Evolutionary conservation across 1,140 invertebrate species (phyloP), one percentile per base, ranked within the genome.

Genomic region (Dreissena polymorpha): DNA sequence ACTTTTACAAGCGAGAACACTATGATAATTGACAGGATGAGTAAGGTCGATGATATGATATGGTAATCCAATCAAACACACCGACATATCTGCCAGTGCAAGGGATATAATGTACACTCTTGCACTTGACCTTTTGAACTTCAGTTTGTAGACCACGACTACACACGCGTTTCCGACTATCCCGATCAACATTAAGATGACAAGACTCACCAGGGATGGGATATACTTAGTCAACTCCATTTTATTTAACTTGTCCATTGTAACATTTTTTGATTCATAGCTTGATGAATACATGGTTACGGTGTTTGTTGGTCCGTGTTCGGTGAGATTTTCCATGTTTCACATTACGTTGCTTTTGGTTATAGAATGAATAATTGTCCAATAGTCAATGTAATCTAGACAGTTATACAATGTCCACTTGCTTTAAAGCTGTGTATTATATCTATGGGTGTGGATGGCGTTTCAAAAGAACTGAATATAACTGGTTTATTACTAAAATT

Each of bases 11-110:
- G 82, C 27, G 23, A 49, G 14, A 14, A 65, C 23, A 16, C 60
- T 55, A 3, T 79, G 84, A 72, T 88, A 89, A 0, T 85, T 87
- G 71, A 86, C 85, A 73, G 85, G 83, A 39, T 74, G 73, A 0
- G 72, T 76, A 51, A 89, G 79, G 75, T 89, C 88, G 0, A 88
- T 57, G 12, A 88, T 85, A 65, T 89, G 87, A 18, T 85, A 86
- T 23, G 88, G 88, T 18, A 89, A 85, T 18, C 85, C 85, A 1
- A 89, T 55, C n/a, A 81, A 29, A 74, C 88, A 89, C 67, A 78
- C 85, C 16, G 86, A 72, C 12, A 89, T 71, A 76, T 89, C 88
- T 23, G 85, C 77, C 10, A 86, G 29, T 0, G 88, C 88, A 25
- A 89, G 65, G 16, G 81, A 82, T 72, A 87, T 82, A 51, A 89